Conservation (phyloP, 2,888 invertebrate species). For the Leucophenga maculata region DNA sequence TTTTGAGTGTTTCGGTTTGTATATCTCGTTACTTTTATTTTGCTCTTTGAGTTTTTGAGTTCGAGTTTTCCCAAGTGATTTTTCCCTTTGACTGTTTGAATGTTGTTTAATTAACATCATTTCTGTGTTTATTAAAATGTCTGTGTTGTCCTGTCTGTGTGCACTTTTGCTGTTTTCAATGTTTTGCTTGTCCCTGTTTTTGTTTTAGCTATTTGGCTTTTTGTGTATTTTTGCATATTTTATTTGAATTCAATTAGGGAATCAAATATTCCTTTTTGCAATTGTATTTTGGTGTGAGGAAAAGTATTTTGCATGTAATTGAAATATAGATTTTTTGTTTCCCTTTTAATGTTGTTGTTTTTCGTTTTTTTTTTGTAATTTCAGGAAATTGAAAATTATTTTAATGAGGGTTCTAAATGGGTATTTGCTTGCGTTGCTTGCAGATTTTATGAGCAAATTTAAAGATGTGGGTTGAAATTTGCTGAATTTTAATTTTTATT, state of each 20-base stretch:
- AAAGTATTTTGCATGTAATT: constrained; percentile 4
- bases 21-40: constrained; percentile 7
- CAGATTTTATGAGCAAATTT: no score
- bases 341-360: neutral
- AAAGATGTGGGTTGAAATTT: no score
- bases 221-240: constrained; percentile 7
- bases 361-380: neutral
- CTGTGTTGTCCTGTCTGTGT: constrained; percentile 11
- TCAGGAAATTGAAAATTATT: constrained; percentile 1
- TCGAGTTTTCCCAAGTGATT: constrained; percentile 27
- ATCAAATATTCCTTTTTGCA: constrained; percentile 26
- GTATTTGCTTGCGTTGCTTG: no score
- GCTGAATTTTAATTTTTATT: no score
- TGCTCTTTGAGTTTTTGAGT: constrained; percentile 23
- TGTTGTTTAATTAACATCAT: constrained; percentile 52
- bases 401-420: neutral
- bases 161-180: neutral
- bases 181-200: constrained; percentile 19
- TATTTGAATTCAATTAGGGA: constrained; percentile 34
- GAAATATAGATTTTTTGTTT: constrained; percentile 13
- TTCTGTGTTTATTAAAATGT: constrained; percentile 28
- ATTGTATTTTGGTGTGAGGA: neutral
- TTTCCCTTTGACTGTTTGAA: constrained; percentile 40
- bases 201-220: constrained; percentile 23
- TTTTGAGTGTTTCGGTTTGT: constrained; percentile 17